Conservation (phyloP, 1,140 invertebrate species). For the Medauroidea extradentata region DNA sequence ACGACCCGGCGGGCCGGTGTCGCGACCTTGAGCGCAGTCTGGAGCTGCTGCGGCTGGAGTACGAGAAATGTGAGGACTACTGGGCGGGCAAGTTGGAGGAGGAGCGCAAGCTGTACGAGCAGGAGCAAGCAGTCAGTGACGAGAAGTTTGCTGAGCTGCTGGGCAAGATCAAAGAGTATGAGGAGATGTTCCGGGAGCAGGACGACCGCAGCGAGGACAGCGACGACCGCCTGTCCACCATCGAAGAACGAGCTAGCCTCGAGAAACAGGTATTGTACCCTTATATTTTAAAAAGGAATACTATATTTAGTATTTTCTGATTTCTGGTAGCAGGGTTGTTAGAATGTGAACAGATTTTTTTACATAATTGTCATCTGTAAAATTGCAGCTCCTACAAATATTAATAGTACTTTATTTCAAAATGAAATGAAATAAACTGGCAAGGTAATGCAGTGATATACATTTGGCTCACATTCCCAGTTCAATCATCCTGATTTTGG, state of each 20-base stretch:
- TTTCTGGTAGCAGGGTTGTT: no score
- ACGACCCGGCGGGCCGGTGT: conserved; percentile 49
- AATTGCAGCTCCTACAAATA: no score
- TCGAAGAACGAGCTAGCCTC: conserved; percentile 66
- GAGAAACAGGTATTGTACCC: conserved; percentile 65
- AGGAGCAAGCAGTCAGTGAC: conserved; percentile 70
- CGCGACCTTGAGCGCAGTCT: conserved; percentile 65
- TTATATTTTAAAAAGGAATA: no score
- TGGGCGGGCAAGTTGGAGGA: conserved; percentile 74
- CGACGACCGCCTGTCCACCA: conserved; percentile 59
- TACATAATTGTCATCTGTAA: no score
- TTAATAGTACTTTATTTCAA: no score
- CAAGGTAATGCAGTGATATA: no score
- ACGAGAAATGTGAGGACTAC: conserved; percentile 81
- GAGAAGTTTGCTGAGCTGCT: conserved; percentile 71
- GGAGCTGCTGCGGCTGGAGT: conserved; percentile 67
- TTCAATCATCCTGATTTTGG: no score
- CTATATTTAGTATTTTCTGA: no score
- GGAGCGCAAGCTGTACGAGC: conserved; percentile 66
- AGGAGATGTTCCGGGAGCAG: conserved; percentile 60
- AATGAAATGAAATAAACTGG: no score
- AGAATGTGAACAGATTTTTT: no score
- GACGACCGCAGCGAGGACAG: conserved; percentile 45
- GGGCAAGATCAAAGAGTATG: conserved; percentile 71
- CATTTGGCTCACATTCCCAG: no score